phyloP scores from a whole-genome alignment of 2,113 vertebrate species.

The Macrotis lagotis region DNA sequence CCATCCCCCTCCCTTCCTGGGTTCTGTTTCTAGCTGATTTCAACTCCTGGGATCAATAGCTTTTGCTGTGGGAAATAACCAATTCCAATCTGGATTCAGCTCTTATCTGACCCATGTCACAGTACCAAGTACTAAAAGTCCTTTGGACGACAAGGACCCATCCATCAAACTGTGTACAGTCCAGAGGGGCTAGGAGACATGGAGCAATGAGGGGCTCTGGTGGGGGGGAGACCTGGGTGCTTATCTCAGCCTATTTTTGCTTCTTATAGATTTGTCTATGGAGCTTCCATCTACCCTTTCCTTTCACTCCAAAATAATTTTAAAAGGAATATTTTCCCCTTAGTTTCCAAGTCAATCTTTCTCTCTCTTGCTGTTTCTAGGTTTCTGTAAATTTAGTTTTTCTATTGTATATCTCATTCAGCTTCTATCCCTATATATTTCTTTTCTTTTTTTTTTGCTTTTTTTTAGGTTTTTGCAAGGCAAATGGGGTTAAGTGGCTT shows the following conservation, averaged over 20 bases:
- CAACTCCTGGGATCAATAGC: not conserved
- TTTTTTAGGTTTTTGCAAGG: no score
- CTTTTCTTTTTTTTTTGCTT: not conserved
- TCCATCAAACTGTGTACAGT: not conserved
- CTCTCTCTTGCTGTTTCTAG: not conserved
- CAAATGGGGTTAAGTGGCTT: no score
- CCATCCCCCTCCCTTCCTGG: not conserved
- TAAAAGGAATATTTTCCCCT: not conserved
- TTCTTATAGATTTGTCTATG: not conserved
- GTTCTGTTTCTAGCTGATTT: not conserved
- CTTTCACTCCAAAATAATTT: constrained; percentile 28
- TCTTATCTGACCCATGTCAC: not conserved
- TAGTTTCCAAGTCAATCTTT: not conserved
- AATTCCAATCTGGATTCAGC: not conserved
- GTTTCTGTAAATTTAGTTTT: not conserved
- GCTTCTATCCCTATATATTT: not conserved
- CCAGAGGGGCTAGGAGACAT: not conserved
- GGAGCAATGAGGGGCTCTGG: not conserved
- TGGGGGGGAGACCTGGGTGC: not conserved
- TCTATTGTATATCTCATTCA: not conserved
- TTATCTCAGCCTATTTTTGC: not conserved
- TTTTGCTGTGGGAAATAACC: not conserved
- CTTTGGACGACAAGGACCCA: not conserved
- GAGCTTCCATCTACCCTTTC: not conserved
- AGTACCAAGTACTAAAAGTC: not conserved